Conservation (phyloP, 2,113 vertebrate species). For the Mormyrus iriodes region DNA sequence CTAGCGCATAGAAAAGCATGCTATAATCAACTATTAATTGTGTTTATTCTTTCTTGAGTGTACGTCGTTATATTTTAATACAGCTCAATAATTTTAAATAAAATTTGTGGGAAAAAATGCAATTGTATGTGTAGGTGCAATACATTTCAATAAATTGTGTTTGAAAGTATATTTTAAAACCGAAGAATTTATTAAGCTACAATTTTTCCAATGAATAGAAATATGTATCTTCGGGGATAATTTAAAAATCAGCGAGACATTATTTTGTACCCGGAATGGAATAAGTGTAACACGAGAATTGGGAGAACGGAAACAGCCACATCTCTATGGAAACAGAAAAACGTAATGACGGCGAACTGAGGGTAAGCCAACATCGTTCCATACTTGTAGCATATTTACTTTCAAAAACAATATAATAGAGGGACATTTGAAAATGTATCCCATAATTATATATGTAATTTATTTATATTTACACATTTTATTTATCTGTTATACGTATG, state of each 20-base stretch:
- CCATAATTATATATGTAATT: background rate
- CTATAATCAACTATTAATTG: background rate
- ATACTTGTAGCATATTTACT: background rate
- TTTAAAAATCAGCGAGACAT: background rate
- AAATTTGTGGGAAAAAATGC: background rate
- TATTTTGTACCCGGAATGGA: slow-evolving; percentile 22
- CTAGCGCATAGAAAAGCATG: background rate
- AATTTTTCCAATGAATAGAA: background rate
- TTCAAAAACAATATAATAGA: background rate
- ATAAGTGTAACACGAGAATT: slow-evolving; percentile 14
- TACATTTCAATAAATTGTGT: background rate
- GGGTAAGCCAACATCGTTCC: background rate
- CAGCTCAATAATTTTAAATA: background rate
- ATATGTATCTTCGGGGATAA: background rate
- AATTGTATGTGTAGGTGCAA: background rate
- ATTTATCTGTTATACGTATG: background rate
- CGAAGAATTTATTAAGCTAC: background rate
- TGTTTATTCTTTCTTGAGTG: background rate
- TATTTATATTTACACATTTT: background rate
- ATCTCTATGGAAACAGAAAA: slow-evolving; percentile 55
- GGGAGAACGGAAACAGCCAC: slow-evolving; percentile 6
- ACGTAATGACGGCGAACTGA: background rate
- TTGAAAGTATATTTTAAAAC: background rate
- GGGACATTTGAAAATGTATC: background rate
- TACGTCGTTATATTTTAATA: background rate